Conservation (phyloP, 2,113 vertebrate genomes). For the Larimichthys polyactis region DNA sequence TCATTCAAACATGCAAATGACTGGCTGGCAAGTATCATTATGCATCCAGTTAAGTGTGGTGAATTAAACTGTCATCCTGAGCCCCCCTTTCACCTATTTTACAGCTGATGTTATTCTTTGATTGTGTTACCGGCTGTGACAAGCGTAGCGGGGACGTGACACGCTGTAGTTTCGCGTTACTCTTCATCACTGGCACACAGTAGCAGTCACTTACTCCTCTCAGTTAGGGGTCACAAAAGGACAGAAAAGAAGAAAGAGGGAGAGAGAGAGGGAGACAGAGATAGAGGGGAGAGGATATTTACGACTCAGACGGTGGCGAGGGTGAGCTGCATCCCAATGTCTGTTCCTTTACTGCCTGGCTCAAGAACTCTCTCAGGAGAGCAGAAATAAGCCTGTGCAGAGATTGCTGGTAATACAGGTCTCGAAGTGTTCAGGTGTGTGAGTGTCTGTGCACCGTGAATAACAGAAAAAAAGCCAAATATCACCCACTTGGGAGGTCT, state of each 20-base stretch:
- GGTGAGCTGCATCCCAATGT: slow-evolving; percentile 72
- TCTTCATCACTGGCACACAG: slow-evolving; percentile 39
- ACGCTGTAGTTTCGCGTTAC: slow-evolving; percentile 41
- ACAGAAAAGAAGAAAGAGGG: slow-evolving; percentile 27
- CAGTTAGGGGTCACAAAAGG: slow-evolving; percentile 56
- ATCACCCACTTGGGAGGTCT: slow-evolving; percentile 28
- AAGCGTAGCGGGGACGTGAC: slow-evolving; percentile 38
- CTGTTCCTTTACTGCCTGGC: slow-evolving; percentile 58
- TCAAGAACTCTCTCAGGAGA: slow-evolving; percentile 56
- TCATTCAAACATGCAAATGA: not conserved
- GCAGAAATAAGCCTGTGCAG: slow-evolving; percentile 14
- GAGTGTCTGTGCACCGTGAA: slow-evolving; percentile 5
- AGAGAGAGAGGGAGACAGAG: slow-evolving; percentile 29
- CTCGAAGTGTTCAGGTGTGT: slow-evolving; percentile 26
- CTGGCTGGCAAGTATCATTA: slow-evolving; percentile 14
- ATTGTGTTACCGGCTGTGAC: slow-evolving; percentile 41
- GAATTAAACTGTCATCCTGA: slow-evolving; percentile 49
- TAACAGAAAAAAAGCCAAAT: slow-evolving; percentile 21
- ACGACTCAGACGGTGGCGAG: slow-evolving; percentile 63
- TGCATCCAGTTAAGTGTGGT: slow-evolving; percentile 23
- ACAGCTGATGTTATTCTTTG: not conserved
- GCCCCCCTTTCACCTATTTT: slow-evolving; percentile 31
- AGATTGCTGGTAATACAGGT: slow-evolving; percentile 51
- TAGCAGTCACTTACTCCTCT: slow-evolving; percentile 34
- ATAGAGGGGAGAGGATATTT: slow-evolving; percentile 67